These are phyloP conservation scores for Acleris laterana DNA, from an alignment of 2,888 invertebrate genomes.

Conservation along the genomic window DNA sequence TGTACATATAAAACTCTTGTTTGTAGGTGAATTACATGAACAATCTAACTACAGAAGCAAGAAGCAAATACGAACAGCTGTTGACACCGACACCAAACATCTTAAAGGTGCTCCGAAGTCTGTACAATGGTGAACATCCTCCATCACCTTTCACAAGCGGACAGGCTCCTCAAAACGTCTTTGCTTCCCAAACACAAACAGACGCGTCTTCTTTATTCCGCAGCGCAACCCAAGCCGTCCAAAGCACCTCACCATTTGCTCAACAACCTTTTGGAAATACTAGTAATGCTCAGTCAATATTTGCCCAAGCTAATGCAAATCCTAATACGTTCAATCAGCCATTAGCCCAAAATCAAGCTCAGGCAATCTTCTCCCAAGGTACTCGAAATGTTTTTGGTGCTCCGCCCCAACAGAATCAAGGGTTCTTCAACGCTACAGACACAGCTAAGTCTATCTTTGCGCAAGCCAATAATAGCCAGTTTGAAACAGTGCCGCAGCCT, in stretches of 20 bases:
- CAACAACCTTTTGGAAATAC: constrained; percentile 36
- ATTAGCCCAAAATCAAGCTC: constrained; percentile 28
- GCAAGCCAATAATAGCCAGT: constrained; percentile 14
- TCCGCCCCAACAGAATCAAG: constrained; percentile 37
- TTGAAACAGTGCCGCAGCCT: constrained; percentile 4
- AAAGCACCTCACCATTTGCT: constrained; percentile 47
- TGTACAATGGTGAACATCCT: constrained; percentile 62
- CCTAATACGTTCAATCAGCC: not conserved
- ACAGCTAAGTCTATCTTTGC: constrained; percentile 15
- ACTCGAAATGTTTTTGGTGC: constrained; percentile 38
- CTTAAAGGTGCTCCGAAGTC: constrained; percentile 55
- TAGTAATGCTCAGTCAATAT: constrained; percentile 4
- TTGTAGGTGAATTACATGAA: constrained; percentile 63
- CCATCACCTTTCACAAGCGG: constrained; percentile 52
- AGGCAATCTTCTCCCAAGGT: constrained; percentile 48
- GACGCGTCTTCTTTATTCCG: constrained; percentile 65
- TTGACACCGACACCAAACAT: constrained; percentile 55
- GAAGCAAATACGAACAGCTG: constrained; percentile 61
- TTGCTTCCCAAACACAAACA: constrained; percentile 36
- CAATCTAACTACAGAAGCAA: constrained; percentile 57
- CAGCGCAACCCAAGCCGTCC: constrained; percentile 58
- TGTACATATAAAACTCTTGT: constrained; percentile 3
- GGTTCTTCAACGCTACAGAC: constrained; percentile 28
- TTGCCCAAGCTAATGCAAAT: constrained; percentile 5
- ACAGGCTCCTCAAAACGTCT: constrained; percentile 40